Percentiles rank a stretch among this genome's conserved stretches.
These are phyloP conservation scores for Typhlichthys eigenmanni DNA, from an alignment of 2,797 vertebrate genomes.

Conservation along the genomic window DNA sequence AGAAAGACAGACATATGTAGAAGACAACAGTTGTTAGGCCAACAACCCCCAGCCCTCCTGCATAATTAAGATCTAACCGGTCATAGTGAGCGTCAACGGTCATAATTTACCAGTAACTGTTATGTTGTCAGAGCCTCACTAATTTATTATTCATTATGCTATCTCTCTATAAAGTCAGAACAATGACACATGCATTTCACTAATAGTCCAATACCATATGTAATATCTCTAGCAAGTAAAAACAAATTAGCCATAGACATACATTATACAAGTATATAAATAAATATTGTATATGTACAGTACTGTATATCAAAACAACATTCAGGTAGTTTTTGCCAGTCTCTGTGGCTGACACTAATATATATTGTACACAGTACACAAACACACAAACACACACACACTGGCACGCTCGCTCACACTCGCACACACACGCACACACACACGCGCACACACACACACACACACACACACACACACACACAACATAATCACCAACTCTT, in stretches of 20 bases:
- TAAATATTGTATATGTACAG: too few relatives aligned
- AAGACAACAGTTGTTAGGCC: constrained; percentile 82
- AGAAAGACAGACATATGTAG: constrained; percentile 86
- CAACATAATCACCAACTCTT: neutral
- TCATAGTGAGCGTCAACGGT: constrained; percentile 35
- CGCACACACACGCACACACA: too few relatives aligned
- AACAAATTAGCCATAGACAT: neutral
- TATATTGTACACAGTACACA: too few relatives aligned
- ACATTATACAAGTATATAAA: neutral
- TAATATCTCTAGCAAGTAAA: too few relatives aligned
- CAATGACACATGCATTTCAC: too few relatives aligned
- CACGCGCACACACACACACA: neutral
- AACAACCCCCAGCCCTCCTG: constrained; percentile 38
- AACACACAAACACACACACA: too few relatives aligned
- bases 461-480: constrained; percentile 4
- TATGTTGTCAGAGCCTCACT: constrained; percentile 2
- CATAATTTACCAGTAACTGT: constrained; percentile 3
- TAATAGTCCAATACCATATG: too few relatives aligned
- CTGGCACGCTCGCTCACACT: too few relatives aligned
- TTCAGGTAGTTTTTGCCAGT: too few relatives aligned
- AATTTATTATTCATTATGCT: constrained; percentile 3
- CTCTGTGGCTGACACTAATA: too few relatives aligned
- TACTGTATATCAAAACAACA: too few relatives aligned
- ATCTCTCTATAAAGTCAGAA: too few relatives aligned
- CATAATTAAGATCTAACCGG: constrained; percentile 61